phyloP scores from a whole-genome alignment of 2,888 invertebrate genomes.

The Entomobrya multifasciata region DNA sequence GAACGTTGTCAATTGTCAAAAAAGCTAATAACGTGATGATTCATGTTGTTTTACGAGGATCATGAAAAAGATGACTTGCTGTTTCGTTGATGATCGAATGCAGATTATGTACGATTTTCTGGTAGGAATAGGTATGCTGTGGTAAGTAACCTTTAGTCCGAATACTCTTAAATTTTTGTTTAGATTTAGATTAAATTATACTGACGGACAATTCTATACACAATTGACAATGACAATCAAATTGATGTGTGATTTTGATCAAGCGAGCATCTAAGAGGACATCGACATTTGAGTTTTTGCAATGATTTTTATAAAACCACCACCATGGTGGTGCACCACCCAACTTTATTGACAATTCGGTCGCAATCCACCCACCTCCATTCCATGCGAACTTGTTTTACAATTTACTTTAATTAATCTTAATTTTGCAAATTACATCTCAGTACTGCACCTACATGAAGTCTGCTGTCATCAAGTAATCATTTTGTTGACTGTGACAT shows the following conservation, averaged over 20 bases:
- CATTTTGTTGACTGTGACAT: neutral
- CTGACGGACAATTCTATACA: constrained; percentile 20
- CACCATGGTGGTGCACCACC: constrained; percentile 42
- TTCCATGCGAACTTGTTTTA: neutral
- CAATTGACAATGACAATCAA: no score
- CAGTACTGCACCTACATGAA: neutral
- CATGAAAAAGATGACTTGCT: neutral
- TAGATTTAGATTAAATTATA: neutral
- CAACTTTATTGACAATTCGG: neutral
- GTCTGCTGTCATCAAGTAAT: neutral
- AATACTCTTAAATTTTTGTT: no score
- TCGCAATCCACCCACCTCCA: no score
- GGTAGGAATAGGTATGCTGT: no score
- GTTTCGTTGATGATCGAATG: neutral
- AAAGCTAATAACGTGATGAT: neutral
- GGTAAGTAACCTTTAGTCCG: no score
- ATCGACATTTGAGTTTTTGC: constrained; percentile 9
- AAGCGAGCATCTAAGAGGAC: neutral
- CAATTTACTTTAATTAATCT: neutral
- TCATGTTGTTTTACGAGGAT: neutral
- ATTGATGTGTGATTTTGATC: neutral
- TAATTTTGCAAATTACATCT: neutral
- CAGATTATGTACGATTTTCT: no score
- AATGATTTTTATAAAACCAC: no score
- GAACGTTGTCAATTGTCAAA: constrained; percentile 13